Evolutionary conservation across 2,113 vertebrate species (phyloP), one percentile per base, ranked within the genome.

Genomic region (Vulpes ferrilata): DNA sequence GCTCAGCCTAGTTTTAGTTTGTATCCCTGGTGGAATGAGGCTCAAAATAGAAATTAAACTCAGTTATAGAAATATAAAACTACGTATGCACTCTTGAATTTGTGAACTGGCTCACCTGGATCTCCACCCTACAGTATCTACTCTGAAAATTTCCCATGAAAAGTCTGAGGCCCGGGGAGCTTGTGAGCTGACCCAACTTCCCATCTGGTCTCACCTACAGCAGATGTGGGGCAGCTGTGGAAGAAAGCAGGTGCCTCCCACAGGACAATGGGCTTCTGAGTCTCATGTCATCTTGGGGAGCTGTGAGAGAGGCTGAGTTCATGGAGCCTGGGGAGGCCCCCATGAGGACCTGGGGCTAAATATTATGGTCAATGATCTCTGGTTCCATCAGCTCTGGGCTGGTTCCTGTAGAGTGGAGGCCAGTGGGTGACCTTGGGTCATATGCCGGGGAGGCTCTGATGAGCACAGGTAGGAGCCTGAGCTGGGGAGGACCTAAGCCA

Each of bases 381-480:
- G 43, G 15, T 38, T 78, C 95, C 82, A 30, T 95, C 43, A 11
- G 73, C 74, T 95, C 69, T 8, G 89, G 96, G 82, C 95, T 81
- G 86, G 96, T 86, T 96, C 86, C 93, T 74, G 7, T 55, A 64
- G 78, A 97, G 57, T 88, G 81, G 91, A 97, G 90, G 85, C 85
- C 91, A 85, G 64, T 1, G 7, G 35, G 57, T 0, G 2, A 48
- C 69, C 38, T 57, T 1, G 4, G 48, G 55, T 55, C 71, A 5
- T 7, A 30, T n/a, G 78, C 82, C 48, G 4, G 22, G 4, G 89
- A 74, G 55, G 32, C 30, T 30, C 74, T 30, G 35, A 12, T 38
- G n/a, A 60, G 32, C 48, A 19, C 0, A 2, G 38, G 32, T 7
- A 30, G 60, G 83, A 62, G 7, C 19, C 11, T 13, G 2, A 62